phyloP scores from a whole-genome alignment of 2,888 invertebrate species.

The Tetranychus truncatus region DNA sequence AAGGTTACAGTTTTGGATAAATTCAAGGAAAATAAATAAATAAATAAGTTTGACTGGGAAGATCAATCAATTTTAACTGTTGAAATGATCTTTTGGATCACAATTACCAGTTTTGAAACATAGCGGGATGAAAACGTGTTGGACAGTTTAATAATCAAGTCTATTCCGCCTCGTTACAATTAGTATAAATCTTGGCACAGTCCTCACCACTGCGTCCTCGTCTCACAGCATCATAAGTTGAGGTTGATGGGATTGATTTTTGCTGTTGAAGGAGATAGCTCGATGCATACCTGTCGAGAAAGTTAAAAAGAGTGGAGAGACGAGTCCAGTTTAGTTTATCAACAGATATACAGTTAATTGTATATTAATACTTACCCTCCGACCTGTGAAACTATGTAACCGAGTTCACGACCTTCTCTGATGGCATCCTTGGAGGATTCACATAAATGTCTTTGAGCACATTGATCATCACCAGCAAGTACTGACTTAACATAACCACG shows the following conservation, averaged over 20 bases:
- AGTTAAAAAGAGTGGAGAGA: not conserved
- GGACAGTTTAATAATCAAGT: not conserved
- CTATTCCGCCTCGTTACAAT: conserved; percentile 51
- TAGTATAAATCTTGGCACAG: conserved; percentile 61
- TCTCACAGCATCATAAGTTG: conserved; percentile 64
- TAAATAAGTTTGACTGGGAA: not conserved
- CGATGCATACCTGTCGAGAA: conserved; percentile 11
- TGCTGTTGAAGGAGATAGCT: conserved; percentile 59
- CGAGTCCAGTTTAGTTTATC: too few relatives aligned
- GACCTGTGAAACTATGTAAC: conserved; percentile 69
- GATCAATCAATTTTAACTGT: too few relatives aligned
- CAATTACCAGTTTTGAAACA: too few relatives aligned
- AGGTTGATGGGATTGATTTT: conserved; percentile 48
- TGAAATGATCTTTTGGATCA: too few relatives aligned
- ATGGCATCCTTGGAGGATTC: conserved; percentile 74
- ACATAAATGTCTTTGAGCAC: conserved; percentile 68
- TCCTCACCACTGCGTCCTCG: conserved; percentile 66
- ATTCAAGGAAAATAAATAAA: not conserved
- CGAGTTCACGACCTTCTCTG: conserved; percentile 48
- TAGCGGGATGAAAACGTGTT: too few relatives aligned
- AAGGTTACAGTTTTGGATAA: too few relatives aligned
- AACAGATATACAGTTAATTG: not conserved
- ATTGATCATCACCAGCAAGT: conserved; percentile 51
- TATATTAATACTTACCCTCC: conserved; percentile 55
- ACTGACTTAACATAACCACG: conserved; percentile 61